A percentile compares a stretch with the other conserved stretches of the same genome.
phyloP scores from a whole-genome alignment of 2,797 vertebrate genomes.

The Ataeniobius toweri region DNA sequence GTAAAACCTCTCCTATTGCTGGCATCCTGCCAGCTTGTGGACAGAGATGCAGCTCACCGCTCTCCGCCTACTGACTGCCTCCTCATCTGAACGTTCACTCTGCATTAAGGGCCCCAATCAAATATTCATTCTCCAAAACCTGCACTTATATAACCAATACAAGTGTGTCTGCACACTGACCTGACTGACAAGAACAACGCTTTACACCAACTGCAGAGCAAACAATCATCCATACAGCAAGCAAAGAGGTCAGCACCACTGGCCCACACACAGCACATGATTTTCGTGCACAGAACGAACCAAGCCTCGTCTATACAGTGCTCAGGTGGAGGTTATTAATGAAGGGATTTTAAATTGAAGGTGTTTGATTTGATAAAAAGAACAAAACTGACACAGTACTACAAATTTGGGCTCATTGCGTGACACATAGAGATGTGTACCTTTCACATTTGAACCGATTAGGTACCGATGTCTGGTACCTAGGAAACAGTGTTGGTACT shows the following conservation, averaged over 20 bases:
- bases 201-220: slow-evolving; percentile 47
- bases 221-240: slow-evolving; percentile 52
- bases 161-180: slow-evolving; percentile 63
- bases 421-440: no score
- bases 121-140: slow-evolving; percentile 83
- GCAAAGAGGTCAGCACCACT: slow-evolving; percentile 48
- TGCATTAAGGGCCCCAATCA: slow-evolving; percentile 82
- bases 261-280: slow-evolving; percentile 57
- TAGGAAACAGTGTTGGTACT: no score
- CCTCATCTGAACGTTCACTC: slow-evolving; percentile 78
- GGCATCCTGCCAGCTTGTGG: slow-evolving; percentile 69
- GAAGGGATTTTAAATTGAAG: slow-evolving; percentile 31
- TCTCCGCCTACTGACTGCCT: slow-evolving; percentile 78
- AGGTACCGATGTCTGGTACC: no score
- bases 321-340: slow-evolving; percentile 60
- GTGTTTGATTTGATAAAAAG: neutral
- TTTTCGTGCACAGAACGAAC: slow-evolving; percentile 46
- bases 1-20: slow-evolving; percentile 69
- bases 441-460: no score
- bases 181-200: slow-evolving; percentile 61
- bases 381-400: neutral
- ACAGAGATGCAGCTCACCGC: slow-evolving; percentile 71
- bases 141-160: slow-evolving; percentile 76
- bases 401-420: no score
- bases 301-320: slow-evolving; percentile 40